These are phyloP conservation scores for Brachirus orientalis DNA, from an alignment of 2,113 vertebrate species.

Conservation along the genomic window DNA sequence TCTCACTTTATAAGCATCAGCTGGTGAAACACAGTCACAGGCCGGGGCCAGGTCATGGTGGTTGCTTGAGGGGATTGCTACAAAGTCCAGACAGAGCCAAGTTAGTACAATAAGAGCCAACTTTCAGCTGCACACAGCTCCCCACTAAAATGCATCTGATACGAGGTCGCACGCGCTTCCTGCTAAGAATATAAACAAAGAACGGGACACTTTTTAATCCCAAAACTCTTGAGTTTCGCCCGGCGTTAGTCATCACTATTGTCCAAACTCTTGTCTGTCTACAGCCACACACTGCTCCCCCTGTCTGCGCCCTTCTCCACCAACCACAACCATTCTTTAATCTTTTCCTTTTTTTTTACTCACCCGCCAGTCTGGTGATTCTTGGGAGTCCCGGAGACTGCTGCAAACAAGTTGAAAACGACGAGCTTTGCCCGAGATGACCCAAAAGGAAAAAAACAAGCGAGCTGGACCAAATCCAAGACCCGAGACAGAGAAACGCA, in stretches of 20 bases:
- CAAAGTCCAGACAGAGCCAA: constrained; percentile 42
- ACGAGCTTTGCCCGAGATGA: constrained; percentile 71
- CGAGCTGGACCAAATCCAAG: constrained; percentile 74
- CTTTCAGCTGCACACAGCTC: constrained; percentile 48
- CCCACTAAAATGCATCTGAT: constrained; percentile 45
- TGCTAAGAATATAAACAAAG: constrained; percentile 45
- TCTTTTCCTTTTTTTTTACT: constrained; percentile 64
- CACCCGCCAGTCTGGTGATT: constrained; percentile 86
- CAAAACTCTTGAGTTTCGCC: constrained; percentile 26
- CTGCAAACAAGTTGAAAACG: constrained; percentile 80
- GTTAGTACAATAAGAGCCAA: constrained; percentile 71
- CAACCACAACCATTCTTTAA: constrained; percentile 58
- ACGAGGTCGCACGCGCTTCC: constrained; percentile 57
- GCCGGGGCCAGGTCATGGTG: constrained; percentile 39
- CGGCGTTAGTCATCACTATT: constrained; percentile 49
- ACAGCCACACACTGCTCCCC: constrained; percentile 39
- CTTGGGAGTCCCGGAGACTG: constrained; percentile 75
- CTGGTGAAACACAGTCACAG: constrained; percentile 23
- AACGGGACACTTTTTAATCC: constrained; percentile 10
- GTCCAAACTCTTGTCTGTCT: constrained; percentile 45
- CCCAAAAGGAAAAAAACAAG: constrained; percentile 52
- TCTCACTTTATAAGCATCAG: constrained; percentile 37
- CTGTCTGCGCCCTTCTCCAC: constrained; percentile 30
- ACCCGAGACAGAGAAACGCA: constrained; percentile 51
- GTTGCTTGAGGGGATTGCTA: constrained; percentile 35